phyloP scores from a whole-genome alignment of 2,113 vertebrate species.

The Lontra canadensis region DNA sequence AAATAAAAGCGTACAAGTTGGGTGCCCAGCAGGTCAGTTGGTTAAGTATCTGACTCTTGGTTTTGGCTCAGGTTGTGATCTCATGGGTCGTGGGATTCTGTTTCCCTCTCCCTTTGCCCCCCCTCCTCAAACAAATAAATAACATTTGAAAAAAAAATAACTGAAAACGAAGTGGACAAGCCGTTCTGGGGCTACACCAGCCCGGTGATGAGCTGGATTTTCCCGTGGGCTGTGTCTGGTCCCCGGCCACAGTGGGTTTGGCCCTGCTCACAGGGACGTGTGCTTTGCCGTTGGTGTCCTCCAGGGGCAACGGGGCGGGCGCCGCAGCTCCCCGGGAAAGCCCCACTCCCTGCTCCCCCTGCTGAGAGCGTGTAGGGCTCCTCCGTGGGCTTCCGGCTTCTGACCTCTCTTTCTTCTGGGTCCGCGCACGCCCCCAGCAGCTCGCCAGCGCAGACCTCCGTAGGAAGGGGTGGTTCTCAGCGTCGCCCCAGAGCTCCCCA shows the following conservation, averaged over 20 bases:
- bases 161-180: not conserved
- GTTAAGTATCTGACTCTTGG: not conserved
- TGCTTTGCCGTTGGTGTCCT: not conserved
- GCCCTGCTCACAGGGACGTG: not conserved
- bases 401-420: not conserved
- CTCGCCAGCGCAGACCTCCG: not conserved
- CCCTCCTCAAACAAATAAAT: not conserved
- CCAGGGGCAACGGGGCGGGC: not conserved
- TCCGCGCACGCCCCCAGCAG: fast-evolving
- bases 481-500: not conserved
- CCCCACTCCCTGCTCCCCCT: too few species aligned
- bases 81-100: not conserved
- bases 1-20: not conserved
- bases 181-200: not conserved
- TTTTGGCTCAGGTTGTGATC: not conserved
- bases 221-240: not conserved
- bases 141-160: not conserved
- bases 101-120: not conserved
- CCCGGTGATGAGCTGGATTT: not conserved
- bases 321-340: not conserved
- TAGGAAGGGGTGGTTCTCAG: not conserved
- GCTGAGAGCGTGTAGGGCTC: too few species aligned
- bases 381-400: not conserved
- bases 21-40: not conserved
- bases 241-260: not conserved